phyloP scores from a whole-genome alignment of 2,888 invertebrate species.

The Plebejus anna region DNA sequence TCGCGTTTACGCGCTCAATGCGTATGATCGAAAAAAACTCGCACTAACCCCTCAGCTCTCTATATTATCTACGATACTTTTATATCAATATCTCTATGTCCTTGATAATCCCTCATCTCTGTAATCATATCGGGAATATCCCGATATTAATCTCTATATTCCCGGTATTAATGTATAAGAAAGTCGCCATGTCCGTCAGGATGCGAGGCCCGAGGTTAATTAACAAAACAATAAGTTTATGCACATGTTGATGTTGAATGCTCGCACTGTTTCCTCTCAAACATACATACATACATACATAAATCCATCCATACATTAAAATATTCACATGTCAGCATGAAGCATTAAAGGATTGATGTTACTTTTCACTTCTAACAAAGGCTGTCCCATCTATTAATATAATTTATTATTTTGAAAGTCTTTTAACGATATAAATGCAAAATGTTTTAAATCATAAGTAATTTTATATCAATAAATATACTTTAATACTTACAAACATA shows the following conservation, averaged over 20 bases:
- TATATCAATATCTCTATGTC: neutral
- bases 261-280: slow-evolving; percentile 39
- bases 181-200: slow-evolving; percentile 45
- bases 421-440: too few relatives aligned
- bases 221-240: slow-evolving; percentile 64
- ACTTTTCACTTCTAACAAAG: too few relatives aligned
- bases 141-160: neutral
- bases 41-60: neutral
- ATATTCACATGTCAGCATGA: neutral
- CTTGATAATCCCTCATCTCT: neutral
- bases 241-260: slow-evolving; percentile 49
- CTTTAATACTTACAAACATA: too few relatives aligned
- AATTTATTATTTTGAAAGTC: too few relatives aligned
- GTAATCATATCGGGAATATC: neutral
- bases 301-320: neutral
- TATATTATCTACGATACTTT: neutral
- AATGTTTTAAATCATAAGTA: too few relatives aligned
- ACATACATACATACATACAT: slow-evolving; percentile 31
- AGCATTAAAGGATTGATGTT: neutral
- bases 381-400: too few relatives aligned
- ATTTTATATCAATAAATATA: too few relatives aligned
- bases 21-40: too few relatives aligned
- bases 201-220: slow-evolving; percentile 68
- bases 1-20: too few relatives aligned
- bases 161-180: slow-evolving; percentile 22